Base-by-base conservation (phyloP, 2,888 invertebrate genomes). In the Ctena decussata region DNA sequence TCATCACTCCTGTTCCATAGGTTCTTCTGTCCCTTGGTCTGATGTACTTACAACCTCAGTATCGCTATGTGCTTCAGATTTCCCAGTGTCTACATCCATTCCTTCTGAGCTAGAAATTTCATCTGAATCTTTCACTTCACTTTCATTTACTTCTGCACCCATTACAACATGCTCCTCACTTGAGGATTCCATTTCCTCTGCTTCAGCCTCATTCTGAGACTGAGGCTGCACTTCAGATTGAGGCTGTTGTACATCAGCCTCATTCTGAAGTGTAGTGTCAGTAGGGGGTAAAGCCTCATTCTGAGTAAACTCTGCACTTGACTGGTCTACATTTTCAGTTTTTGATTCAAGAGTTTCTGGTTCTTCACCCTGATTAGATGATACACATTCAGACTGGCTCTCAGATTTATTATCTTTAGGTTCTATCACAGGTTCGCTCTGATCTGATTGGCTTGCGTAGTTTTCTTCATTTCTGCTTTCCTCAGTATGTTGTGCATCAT, bases 1-100 rank as follows among this genome's bases (percentile, higher is more conserved):
- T n/a, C n/a, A n/a, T 69, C 37, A 82, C 27, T 78, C 82, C 37
- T 82, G 82, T 8, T 82, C 82, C 82, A 82, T 82, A 11, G 82
- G 82, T 74, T 82, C 82, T 77, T 30, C 32, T n/a, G 24, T 24
- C 37, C 24, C 49, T 32, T 73, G 73, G 11, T 65, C n/a, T 37
- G 30, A 44, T 21, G 72, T 72, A 41, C 57, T 60, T 30, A 30
- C 21, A n/a, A 41, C 21, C 44, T 30, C 72, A 8, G 21, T 32
- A 39, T 60, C 44, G 32, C 39, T 39, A 37, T 30, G 41, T 41
- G 18, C 35, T 44, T 73, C 72, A 39, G 57, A 73, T 44, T 39
- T 65, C 65, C 21, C 65, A 27, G 44, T 18, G 18, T 39, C 32
- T 21, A 73, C 65, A 27, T 44, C 72, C 65, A 60, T 80, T 15